Evolutionary conservation across 2,888 invertebrate species (phyloP), one percentile per base, ranked within the genome.

Genomic region (Epinotia bilunana): DNA sequence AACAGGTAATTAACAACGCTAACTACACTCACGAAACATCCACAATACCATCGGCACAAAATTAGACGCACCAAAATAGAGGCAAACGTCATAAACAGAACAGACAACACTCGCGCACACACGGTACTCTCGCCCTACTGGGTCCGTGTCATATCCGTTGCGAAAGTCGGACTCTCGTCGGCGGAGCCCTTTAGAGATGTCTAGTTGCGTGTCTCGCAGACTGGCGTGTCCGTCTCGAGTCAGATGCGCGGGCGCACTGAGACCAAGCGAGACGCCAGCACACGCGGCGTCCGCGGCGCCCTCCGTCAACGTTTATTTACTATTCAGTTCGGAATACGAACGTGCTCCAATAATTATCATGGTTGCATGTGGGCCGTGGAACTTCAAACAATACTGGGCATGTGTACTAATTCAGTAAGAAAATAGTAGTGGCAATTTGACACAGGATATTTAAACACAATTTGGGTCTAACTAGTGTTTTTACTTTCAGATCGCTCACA

Each of bases 221-320:
- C 77, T 80, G 79, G 80, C 87, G 87, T 91, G 91, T 87, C 91
- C 87, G 87, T 87, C 89, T 89, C 83, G 90, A 90, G 88, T 89
- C 90, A 91, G 83, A 87, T 91, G 88, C 89, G 89, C 83, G 82
- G 87, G 86, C 88, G 87, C 84, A 94, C 93, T 93, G 90, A 80
- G 77, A 80, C 79, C 79, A 76, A 74, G 86, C 78, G 75, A 64
- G 72, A 72, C 73, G 82, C 78, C 80, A 82, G 28, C 64, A 82
- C 80, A 80, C 83, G 80, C 77, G 64, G 82, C 90, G 90, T 91
- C 91, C 91, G 87, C 83, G 86, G 81, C 86, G 88, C 86, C 88
- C 86, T 86, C 88, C 86, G 86, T 87, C 83, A 86, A 88, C 89
- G 91, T 92, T 91, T 93, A 93, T 91, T 92, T 92, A 92, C 91